These are phyloP conservation scores for Linnaemya tessellans DNA, from an alignment of 2,888 invertebrate genomes.

Conservation along the genomic window DNA sequence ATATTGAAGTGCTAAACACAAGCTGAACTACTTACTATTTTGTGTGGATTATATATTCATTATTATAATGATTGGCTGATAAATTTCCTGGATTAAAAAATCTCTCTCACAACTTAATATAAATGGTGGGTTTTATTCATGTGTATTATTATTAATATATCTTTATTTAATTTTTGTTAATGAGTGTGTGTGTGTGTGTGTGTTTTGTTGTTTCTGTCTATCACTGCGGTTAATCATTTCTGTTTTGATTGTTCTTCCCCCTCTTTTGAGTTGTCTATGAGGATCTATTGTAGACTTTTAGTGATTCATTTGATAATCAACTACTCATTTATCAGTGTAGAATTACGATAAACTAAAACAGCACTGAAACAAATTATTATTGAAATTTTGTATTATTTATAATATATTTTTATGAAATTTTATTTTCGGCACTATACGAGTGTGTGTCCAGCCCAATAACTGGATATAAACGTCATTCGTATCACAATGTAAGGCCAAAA, in stretches of 20 bases:
- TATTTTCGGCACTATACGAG: too few relatives aligned
- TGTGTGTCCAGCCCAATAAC: too few relatives aligned
- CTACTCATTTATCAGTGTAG: too few relatives aligned
- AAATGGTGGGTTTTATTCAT: constrained; percentile 50
- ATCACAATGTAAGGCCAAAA: too few relatives aligned
- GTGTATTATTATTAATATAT: background rate
- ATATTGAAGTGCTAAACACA: background rate
- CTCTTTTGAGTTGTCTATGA: background rate
- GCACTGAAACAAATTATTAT: too few relatives aligned
- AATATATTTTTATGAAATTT: too few relatives aligned
- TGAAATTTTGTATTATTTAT: too few relatives aligned
- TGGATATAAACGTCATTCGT: too few relatives aligned
- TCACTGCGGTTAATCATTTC: background rate
- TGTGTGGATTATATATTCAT: constrained; percentile 44
- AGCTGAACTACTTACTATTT: background rate
- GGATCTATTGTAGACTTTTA: background rate
- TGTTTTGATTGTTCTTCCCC: background rate
- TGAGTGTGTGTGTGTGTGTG: background rate
- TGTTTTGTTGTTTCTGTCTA: background rate
- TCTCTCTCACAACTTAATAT: constrained; percentile 28
- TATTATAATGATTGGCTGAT: constrained; percentile 18
- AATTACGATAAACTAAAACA: too few relatives aligned
- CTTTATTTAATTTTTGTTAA: background rate
- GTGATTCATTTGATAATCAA: background rate
- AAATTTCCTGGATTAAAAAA: constrained; percentile 40